Conservation (phyloP, 2,113 vertebrate species). For the Pleuronectes platessa region DNA sequence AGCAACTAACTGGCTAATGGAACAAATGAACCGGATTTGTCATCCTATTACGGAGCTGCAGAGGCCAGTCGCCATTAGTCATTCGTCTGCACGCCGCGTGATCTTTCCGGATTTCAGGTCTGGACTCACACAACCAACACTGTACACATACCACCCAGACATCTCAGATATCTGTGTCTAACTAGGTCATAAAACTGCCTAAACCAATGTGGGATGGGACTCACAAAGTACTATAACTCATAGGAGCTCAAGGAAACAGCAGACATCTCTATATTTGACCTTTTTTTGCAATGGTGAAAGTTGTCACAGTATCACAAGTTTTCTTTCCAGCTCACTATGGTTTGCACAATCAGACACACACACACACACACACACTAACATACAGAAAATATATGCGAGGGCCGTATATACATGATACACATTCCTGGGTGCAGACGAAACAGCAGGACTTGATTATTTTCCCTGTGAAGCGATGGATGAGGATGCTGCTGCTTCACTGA, state of each 20-base stretch:
- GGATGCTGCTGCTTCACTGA: neutral
- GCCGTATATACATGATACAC: slow-evolving; percentile 21
- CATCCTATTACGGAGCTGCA: slow-evolving; percentile 9
- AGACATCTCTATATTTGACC: neutral
- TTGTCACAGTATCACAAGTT: slow-evolving; percentile 2
- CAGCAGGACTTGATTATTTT: neutral
- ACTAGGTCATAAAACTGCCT: slow-evolving; percentile 39
- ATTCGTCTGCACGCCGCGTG: neutral
- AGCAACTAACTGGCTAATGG: slow-evolving; percentile 21
- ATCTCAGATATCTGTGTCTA: slow-evolving; percentile 26
- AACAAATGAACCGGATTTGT: slow-evolving; percentile 41
- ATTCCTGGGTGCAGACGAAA: slow-evolving; percentile 7
- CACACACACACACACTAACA: neutral
- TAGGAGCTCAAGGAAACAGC: neutral
- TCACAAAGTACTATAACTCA: slow-evolving; percentile 2
- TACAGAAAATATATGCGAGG: neutral
- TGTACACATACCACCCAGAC: slow-evolving; percentile 42
- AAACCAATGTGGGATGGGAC: slow-evolving; percentile 7
- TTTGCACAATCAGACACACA: neutral
- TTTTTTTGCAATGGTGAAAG: slow-evolving; percentile 11
- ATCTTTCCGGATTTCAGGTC: slow-evolving; percentile 14
- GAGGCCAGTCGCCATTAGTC: slow-evolving; percentile 22
- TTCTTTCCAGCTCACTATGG: neutral
- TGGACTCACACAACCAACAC: slow-evolving; percentile 19
- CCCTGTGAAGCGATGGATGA: neutral